Base-by-base conservation (phyloP, 2,888 invertebrate species). In the Mellilla xanthometata region DNA sequence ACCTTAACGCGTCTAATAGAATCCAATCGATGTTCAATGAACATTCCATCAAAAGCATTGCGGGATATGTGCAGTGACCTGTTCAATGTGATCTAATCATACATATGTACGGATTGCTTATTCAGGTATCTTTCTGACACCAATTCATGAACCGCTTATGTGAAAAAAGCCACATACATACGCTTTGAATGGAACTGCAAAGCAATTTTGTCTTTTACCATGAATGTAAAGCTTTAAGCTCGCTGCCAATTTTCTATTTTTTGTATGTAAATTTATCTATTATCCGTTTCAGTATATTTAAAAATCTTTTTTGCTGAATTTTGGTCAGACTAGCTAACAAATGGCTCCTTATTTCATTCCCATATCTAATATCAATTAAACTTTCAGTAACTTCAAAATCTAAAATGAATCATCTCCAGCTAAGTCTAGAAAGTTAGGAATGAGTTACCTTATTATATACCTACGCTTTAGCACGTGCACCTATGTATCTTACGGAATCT, bases 61-160 rank as follows among this genome's bases (percentile, higher is more conserved):
- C 29, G 41, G 12, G 33, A 33, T 28, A 48, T 42, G 47, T 2
- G 41, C 47, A 42, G 41, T 48, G 47, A 48, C 47, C 47, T 29
- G 47, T 29, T 38, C 24, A 42, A 6, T 3, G 19, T 33, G 23
- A 39, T 32, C 41, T 38, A 38, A 48, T 41, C 41, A 36, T 39
- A 26, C 35, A 36, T 32, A 32, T 30, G 28, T 26, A 29, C 33
- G 12, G 13, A 41, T 23, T 38, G 47, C 33, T 48, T 33, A 48
- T 38, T 34, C 41, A 48, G 47, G 41, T 42, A 29, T 41, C 12
- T 30, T 32, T 11, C 27, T 32, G 6, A 33, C 44, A 31, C 10
- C 19, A 28, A 27, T 36, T 31, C 15, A 6, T 6, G 15, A 19
- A 5, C 15, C 15, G 6, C 6, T 6, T 19, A 19, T 6, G 15